phyloP scores from a whole-genome alignment of 2,888 invertebrate genomes.

The Entomobrya proxima region DNA sequence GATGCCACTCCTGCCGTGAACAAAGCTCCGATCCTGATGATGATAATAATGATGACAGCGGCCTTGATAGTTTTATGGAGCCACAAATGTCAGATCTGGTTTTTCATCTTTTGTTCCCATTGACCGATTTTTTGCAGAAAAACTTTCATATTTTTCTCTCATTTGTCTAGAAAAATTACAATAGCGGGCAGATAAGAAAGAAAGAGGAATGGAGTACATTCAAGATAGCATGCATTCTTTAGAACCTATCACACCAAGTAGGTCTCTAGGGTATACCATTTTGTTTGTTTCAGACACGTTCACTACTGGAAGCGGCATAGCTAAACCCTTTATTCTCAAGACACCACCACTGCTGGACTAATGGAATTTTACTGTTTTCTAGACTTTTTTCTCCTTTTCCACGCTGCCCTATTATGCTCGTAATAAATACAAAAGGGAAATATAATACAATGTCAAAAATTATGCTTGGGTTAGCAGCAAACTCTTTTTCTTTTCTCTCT shows the following conservation, averaged over 20 bases:
- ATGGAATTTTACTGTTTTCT: conserved; percentile 24
- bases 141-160: not conserved
- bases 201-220: not conserved
- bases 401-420: not conserved
- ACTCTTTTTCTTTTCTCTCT: not conserved
- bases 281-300: not conserved
- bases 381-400: not conserved
- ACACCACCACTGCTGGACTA: not conserved
- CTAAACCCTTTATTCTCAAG: not conserved
- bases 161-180: conserved; percentile 26
- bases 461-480: not conserved
- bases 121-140: conserved; percentile 8
- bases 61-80: conserved; percentile 60
- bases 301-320: not conserved
- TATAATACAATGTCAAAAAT: conserved; percentile 8
- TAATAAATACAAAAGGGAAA: not conserved
- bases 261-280: not conserved
- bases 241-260: not conserved
- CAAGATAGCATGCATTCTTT: not conserved
- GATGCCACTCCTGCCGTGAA: not conserved
- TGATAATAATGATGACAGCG: conserved; percentile 21
- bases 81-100: conserved; percentile 27
- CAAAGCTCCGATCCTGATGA: conserved; percentile 11
- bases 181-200: not conserved
- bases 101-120: conserved; percentile 37